phyloP scores from a whole-genome alignment of 2,888 invertebrate species.

The Buathra laborator region DNA sequence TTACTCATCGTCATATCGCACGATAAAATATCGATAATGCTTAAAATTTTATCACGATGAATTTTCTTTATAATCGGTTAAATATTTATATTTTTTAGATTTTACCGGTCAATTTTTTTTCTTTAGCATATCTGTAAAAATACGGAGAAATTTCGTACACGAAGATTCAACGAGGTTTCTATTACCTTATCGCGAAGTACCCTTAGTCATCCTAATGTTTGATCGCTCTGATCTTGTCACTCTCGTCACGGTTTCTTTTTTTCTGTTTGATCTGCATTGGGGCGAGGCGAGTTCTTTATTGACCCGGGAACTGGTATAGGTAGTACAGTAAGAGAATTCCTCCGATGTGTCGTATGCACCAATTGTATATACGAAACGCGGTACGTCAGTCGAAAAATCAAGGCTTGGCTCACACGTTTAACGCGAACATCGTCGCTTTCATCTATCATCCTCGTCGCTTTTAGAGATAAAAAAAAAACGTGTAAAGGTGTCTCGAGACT shows the following conservation, averaged over 20 bases:
- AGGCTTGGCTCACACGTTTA: slow-evolving; percentile 80
- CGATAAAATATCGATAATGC: background rate
- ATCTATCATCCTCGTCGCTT: slow-evolving; percentile 46
- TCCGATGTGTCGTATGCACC: slow-evolving; percentile 67
- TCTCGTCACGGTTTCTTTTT: slow-evolving; percentile 42
- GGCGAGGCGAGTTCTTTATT: slow-evolving; percentile 56
- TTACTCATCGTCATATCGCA: background rate
- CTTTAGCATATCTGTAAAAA: background rate
- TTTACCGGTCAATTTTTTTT: background rate
- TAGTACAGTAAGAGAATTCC: slow-evolving; percentile 11
- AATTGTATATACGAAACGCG: slow-evolving; percentile 60
- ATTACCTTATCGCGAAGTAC: slow-evolving; percentile 39
- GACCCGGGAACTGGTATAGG: slow-evolving; percentile 33
- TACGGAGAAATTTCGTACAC: background rate
- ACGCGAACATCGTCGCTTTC: slow-evolving; percentile 37
- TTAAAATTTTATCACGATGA: background rate
- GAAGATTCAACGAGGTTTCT: slow-evolving; percentile 30
- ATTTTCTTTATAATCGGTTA: background rate
- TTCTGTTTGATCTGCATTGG: slow-evolving; percentile 57
- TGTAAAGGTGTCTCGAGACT: slow-evolving; percentile 67
- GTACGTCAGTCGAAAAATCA: slow-evolving; percentile 81
- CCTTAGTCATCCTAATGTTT: slow-evolving; percentile 58
- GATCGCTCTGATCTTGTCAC: slow-evolving; percentile 50
- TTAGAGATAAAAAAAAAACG: slow-evolving; percentile 1
- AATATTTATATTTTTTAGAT: background rate